phyloP scores from a whole-genome alignment of 2,113 vertebrate species.

The Pholis gunnellus region DNA sequence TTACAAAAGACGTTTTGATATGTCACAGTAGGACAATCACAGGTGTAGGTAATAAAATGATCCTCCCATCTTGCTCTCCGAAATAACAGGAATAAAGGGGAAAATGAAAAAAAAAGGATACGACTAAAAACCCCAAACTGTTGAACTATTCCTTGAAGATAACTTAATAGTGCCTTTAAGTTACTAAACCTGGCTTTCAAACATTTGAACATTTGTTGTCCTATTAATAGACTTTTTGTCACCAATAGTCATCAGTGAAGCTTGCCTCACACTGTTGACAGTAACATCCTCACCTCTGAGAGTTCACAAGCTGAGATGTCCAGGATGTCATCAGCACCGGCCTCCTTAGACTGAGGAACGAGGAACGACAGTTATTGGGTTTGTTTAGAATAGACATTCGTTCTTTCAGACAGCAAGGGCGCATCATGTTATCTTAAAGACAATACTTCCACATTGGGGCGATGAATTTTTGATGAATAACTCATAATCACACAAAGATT shows the following conservation, averaged over 20 bases:
- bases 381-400: neutral
- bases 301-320: slow-evolving; percentile 95
- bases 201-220: neutral
- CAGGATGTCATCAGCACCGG: slow-evolving; percentile 93
- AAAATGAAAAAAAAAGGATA: neutral
- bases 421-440: neutral
- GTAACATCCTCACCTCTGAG: slow-evolving; percentile 86
- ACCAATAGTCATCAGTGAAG: neutral
- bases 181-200: neutral
- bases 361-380: neutral
- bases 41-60: too few relatives aligned
- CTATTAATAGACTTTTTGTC: too few relatives aligned
- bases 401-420: neutral
- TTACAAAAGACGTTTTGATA: too few relatives aligned
- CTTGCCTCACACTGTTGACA: neutral
- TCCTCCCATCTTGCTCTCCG: too few relatives aligned
- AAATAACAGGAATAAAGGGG: too few relatives aligned
- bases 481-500: neutral
- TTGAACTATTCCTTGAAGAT: neutral
- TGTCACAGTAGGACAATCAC: too few relatives aligned
- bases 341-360: slow-evolving; percentile 90
- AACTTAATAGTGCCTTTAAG: neutral
- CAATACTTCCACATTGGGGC: neutral
- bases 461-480: neutral
- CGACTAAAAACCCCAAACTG: too few relatives aligned